Evolutionary conservation across 2,797 vertebrate species (phyloP), one percentile per base, ranked within the genome.

Genomic region (Halcyon leucocephala): DNA sequence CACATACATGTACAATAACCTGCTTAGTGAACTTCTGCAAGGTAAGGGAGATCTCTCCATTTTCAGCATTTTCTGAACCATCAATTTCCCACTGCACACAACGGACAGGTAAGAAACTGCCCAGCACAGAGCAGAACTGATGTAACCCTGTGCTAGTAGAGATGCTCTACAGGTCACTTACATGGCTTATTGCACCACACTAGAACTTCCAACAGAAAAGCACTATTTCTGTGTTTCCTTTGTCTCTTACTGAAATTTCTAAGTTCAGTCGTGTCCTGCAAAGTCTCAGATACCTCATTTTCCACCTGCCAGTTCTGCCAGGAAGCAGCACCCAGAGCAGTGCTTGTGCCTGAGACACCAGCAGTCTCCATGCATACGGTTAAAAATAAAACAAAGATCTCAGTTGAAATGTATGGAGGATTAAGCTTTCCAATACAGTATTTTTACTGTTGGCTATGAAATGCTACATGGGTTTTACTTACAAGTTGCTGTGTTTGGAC

Each of bases 1-100:
- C 14, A 49, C 10, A 39, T 4, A 18, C 7, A 12, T 1, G 0
- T 5, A 55, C 0, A 0, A 82, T 26, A 61, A 4, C 9, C 44
- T 8, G 31, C 4, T 57, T 67, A 58, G 35, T 7, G 58, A 92
- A 35, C 20, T 57, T 71, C 8, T 29, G 21, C n/a, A 67, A 79
- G 14, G 22, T 51, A 72, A 69, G 42, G 26, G 18, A 78, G 33
- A 51, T 54, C 5, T 49, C 19, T 28, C 16, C 2, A 57, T 22
- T 65, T 80, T 78, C 48, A 69, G 0, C 64, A 55, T 51, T 62
- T 48, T 64, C 48, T 85, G 28, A n/a, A 84, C 72, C 1, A 86
- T 41, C 25, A 58, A 29, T 21, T 70, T 86, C 66, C 28, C 51
- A 72, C 4, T 2, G 0, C 33, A 62, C 16, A 31, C 25, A 64